A percentile compares a stretch with the other conserved stretches of the same genome.
phyloP scores from a whole-genome alignment of 2,888 invertebrate genomes.

The Sympetrum striolatum region DNA sequence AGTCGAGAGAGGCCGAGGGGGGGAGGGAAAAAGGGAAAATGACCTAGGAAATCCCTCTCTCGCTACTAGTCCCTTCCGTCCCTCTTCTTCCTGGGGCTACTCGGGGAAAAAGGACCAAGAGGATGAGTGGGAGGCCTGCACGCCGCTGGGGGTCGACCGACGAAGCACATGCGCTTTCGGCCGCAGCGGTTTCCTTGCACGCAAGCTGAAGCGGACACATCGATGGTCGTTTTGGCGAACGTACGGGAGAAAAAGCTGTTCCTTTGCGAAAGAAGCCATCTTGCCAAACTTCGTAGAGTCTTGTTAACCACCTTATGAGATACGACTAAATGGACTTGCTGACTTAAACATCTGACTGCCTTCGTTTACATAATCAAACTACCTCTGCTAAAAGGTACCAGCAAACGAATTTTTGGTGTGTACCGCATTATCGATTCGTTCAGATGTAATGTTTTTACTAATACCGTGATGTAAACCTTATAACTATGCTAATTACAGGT shows the following conservation, averaged over 20 bases:
- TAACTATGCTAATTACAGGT: too few relatives aligned
- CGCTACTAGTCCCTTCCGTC: neutral
- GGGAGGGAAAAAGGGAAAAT: neutral
- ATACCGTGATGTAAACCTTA: too few relatives aligned
- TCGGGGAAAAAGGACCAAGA: neutral
- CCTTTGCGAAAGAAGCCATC: neutral
- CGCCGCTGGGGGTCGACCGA: slow-evolving; percentile 24
- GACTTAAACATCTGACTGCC: too few relatives aligned
- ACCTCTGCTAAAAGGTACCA: too few relatives aligned
- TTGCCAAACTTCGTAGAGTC: neutral
- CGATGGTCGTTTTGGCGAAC: neutral
- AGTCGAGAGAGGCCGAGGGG: neutral
- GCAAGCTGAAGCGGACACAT: neutral
- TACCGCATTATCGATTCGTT: too few relatives aligned
- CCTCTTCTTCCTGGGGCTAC: neutral
- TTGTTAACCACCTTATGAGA: neutral
- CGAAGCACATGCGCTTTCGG: neutral
- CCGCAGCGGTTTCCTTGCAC: neutral
- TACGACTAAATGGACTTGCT: too few relatives aligned
- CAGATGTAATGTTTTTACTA: too few relatives aligned
- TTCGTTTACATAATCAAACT: too few relatives aligned
- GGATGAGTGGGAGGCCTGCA: neutral
- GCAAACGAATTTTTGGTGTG: too few relatives aligned
- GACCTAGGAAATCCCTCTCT: neutral
- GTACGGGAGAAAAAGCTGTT: neutral